These are phyloP conservation scores for Lapara coniferarum DNA, from an alignment of 2,888 invertebrate species.

Conservation along the genomic window DNA sequence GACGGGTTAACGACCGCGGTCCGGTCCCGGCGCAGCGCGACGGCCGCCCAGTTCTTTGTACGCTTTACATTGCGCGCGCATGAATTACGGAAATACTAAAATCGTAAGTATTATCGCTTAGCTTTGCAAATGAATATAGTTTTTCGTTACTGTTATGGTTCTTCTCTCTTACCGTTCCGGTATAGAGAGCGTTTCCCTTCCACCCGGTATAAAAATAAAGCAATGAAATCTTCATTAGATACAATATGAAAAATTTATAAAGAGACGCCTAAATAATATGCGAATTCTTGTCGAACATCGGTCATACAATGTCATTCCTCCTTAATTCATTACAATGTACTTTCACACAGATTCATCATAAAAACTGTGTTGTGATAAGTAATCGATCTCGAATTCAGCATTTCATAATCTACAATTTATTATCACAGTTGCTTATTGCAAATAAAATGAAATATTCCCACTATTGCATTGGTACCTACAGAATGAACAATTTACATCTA, in stretches of 20 bases:
- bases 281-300: background rate
- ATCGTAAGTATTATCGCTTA: no score
- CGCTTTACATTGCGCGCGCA: no score
- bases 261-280: background rate
- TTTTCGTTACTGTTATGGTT: no score
- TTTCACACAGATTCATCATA: conserved; percentile 4
- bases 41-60: no score
- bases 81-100: no score
- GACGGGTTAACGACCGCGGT: no score
- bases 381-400: conserved; percentile 43
- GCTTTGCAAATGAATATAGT: no score
- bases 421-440: conserved; percentile 78
- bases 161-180: no score
- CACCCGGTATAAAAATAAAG: no score
- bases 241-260: background rate
- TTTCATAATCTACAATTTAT: conserved; percentile 61
- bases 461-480: conserved; percentile 17
- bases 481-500: conserved; percentile 6
- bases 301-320: conserved; percentile 10
- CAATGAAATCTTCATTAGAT: background rate
- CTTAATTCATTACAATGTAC: conserved; percentile 6
- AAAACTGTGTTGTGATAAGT: conserved; percentile 29
- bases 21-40: no score
- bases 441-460: conserved; percentile 47
- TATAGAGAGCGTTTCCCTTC: no score